A percentile compares a stretch with the other conserved stretches of the same genome.
Evolutionary conservation across 2,797 vertebrate species (phyloP).

Genomic region (Taeniopygia guttata): DNA sequence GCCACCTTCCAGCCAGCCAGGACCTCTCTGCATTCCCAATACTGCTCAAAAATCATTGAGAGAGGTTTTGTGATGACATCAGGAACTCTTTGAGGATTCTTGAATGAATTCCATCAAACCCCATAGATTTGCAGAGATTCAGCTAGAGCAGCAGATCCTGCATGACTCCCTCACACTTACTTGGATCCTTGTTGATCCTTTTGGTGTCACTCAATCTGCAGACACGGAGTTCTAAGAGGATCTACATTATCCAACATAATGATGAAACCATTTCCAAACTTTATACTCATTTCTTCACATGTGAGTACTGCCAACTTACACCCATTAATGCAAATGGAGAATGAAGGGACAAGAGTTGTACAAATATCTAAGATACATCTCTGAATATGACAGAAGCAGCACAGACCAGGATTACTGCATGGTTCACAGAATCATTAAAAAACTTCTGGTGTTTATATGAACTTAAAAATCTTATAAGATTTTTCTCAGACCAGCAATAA

Average conservation of each 20-base stretch:
- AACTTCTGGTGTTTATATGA: background rate
- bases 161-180: background rate
- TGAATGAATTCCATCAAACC: background rate
- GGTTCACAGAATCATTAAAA: background rate
- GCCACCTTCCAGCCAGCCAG: background rate
- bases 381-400: background rate
- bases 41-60: background rate
- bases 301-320: background rate
- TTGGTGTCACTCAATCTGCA: background rate
- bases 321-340: background rate
- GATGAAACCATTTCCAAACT: background rate
- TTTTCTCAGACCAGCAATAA: background rate
- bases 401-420: background rate
- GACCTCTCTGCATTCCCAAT: background rate
- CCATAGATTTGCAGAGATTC: background rate
- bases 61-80: background rate
- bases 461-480: background rate
- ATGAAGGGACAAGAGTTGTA: background rate
- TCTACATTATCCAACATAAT: background rate
- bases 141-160: background rate
- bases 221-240: background rate
- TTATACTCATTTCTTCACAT: background rate
- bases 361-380: background rate
- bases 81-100: background rate
- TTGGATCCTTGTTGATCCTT: background rate